Evolutionary conservation across 2,113 vertebrate genomes (phyloP).

Genomic region (Alaudala cheleensis): DNA sequence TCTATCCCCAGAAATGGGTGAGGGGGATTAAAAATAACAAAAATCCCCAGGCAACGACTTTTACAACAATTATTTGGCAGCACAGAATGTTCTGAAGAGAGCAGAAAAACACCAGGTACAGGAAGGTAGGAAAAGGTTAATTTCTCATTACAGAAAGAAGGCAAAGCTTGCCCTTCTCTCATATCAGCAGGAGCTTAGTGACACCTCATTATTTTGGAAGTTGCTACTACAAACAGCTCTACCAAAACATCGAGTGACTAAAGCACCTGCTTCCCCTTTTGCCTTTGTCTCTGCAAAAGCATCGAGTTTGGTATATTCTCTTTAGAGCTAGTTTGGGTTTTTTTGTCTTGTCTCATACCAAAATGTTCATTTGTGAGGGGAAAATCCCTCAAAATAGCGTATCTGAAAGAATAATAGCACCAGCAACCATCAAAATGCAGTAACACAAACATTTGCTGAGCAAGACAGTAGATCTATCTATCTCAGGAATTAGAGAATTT

Average conservation of each 20-base stretch:
- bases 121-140: not conserved
- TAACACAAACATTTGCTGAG: not conserved
- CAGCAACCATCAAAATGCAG: not conserved
- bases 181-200: not conserved
- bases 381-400: not conserved
- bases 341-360: not conserved
- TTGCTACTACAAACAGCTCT: slow-evolving; percentile 28
- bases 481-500: not conserved
- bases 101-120: not conserved
- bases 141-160: slow-evolving; percentile 9
- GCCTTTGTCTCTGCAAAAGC: slow-evolving; percentile 1
- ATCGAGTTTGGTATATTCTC: not conserved
- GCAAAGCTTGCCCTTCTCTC: slow-evolving; percentile 17
- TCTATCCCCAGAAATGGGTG: not conserved
- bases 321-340: not conserved
- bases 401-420: not conserved
- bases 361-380: not conserved
- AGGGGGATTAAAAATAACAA: not conserved
- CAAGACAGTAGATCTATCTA: not conserved
- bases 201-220: slow-evolving; percentile 55
- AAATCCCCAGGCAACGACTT: not conserved
- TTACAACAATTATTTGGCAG: slow-evolving; percentile 1
- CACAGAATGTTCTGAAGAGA: not conserved
- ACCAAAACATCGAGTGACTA: not conserved
- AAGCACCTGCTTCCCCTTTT: slow-evolving; percentile 10